Conservation (phyloP, 2,113 vertebrate genomes). For the Hemiprocne comata region DNA sequence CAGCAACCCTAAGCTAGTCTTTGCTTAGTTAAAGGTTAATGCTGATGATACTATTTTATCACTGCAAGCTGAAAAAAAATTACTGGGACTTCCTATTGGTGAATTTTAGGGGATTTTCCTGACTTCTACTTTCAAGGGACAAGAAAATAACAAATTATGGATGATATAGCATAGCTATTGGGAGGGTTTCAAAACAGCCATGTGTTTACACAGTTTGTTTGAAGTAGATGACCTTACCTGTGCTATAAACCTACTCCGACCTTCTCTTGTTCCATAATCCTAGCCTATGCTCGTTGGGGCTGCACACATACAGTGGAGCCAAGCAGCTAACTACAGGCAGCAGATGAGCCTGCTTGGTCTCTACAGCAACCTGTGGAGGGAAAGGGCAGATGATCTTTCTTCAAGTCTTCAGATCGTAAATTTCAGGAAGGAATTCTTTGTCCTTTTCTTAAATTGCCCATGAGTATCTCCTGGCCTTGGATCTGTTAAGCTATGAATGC, state of each 20-base stretch:
- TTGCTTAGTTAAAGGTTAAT: conserved; percentile 18
- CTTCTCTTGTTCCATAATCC: neutral
- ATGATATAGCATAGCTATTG: neutral
- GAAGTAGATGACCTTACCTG: neutral
- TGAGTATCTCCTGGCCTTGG: neutral
- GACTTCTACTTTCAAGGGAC: neutral
- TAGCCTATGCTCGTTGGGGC: neutral
- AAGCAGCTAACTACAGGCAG: neutral
- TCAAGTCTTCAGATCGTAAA: neutral
- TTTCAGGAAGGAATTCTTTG: neutral
- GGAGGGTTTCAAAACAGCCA: neutral
- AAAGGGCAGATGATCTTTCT: neutral
- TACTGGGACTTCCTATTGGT: neutral
- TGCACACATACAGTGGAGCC: neutral
- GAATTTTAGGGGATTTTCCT: neutral
- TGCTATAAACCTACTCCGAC: neutral
- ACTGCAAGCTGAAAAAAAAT: neutral
- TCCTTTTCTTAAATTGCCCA: neutral
- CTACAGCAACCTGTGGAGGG: neutral
- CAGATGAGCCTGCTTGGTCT: neutral
- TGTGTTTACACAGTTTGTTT: neutral
- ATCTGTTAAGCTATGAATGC: neutral
- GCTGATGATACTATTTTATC: conserved; percentile 13
- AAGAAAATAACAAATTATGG: neutral
- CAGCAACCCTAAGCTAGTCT: conserved; percentile 1